These are phyloP conservation scores for Ecdyonurus torrentis DNA, from an alignment of 2,888 invertebrate genomes.

Conservation along the genomic window DNA sequence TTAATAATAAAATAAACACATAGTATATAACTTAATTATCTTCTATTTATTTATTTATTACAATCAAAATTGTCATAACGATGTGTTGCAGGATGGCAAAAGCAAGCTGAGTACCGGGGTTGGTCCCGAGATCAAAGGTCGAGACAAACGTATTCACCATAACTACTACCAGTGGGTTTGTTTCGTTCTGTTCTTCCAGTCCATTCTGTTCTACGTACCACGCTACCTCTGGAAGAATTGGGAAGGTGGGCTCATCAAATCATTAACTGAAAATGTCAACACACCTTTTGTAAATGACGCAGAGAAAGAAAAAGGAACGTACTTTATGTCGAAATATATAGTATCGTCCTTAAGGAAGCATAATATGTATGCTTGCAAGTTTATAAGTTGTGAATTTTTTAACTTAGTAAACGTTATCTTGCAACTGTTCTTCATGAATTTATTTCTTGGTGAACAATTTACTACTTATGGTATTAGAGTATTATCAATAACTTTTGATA, in stretches of 20 bases:
- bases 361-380: conserved; percentile 56
- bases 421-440: conserved; percentile 60
- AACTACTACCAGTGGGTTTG: conserved; percentile 96
- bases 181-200: conserved; percentile 54
- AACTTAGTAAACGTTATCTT: conserved; percentile 62
- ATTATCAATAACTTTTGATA: conserved; percentile 54
- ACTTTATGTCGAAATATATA: conserved; percentile 23
- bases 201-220: conserved; percentile 67
- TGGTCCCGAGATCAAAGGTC: conserved; percentile 50
- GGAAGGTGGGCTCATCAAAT: conserved; percentile 67
- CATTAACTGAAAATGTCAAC: conserved; percentile 57
- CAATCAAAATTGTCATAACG: too few relatives aligned
- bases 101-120: conserved; percentile 58
- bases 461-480: conserved; percentile 49
- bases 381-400: conserved; percentile 58
- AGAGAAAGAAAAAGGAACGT: conserved; percentile 63
- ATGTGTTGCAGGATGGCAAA: not conserved
- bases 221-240: conserved; percentile 70
- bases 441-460: conserved; percentile 61
- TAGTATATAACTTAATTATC: too few relatives aligned
- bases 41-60: too few relatives aligned
- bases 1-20: too few relatives aligned
- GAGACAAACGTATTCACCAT: conserved; percentile 75
- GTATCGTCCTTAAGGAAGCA: conserved; percentile 56
- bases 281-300: conserved; percentile 66